Conservation (phyloP, 1,140 invertebrate genomes). For the Lordiphosa collinella region DNA sequence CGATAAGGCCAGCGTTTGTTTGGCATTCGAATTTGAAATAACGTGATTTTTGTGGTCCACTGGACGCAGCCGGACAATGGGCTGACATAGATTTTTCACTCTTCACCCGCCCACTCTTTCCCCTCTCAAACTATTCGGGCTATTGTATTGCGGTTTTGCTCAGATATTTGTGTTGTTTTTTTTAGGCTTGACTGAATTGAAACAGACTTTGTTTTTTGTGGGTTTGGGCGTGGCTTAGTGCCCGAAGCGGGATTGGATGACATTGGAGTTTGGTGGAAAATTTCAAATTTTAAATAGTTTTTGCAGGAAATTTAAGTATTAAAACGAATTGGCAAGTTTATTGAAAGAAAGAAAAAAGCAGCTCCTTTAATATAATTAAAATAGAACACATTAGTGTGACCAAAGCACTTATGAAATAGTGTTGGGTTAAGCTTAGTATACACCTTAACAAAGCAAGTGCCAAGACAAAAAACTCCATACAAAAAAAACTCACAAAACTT, state of each 20-base stretch:
- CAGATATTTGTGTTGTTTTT: conserved; percentile 48
- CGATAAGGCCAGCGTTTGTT: conserved; percentile 40
- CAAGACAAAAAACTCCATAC: too few relatives aligned
- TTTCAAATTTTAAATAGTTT: too few relatives aligned
- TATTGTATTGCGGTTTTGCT: conserved; percentile 72
- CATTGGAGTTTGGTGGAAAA: conserved; percentile 4
- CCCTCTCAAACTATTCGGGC: conserved; percentile 24
- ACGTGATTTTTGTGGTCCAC: conserved; percentile 72
- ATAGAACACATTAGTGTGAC: too few relatives aligned
- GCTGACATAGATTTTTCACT: conserved; percentile 57
- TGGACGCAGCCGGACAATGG: conserved; percentile 20
- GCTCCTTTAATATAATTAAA: too few relatives aligned
- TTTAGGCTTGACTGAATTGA: conserved; percentile 53
- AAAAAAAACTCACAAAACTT: too few relatives aligned
- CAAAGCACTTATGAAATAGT: too few relatives aligned
- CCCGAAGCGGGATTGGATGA: conserved; percentile 4
- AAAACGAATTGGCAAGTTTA: too few relatives aligned
- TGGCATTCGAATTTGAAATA: conserved; percentile 73
- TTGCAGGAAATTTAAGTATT: too few relatives aligned
- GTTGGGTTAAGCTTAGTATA: too few relatives aligned
- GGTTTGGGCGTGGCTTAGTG: conserved; percentile 29
- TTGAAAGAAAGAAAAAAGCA: too few relatives aligned
- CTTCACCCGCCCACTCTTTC: neutral
- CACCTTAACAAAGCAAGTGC: too few relatives aligned
- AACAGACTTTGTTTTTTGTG: conserved; percentile 58